phyloP scores from a whole-genome alignment of 2,113 vertebrate genomes.

The Perognathus longimembris region DNA sequence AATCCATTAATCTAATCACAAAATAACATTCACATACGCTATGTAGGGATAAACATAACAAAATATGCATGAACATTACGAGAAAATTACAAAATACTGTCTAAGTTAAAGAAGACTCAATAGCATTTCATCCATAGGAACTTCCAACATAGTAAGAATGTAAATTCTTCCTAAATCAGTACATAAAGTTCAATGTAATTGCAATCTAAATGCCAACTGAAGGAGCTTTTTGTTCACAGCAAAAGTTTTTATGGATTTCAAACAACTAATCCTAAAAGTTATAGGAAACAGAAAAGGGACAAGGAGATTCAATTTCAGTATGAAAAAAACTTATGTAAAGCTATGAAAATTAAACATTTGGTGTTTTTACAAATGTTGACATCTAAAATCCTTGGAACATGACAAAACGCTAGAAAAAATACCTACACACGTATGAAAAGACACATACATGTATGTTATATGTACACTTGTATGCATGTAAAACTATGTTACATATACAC shows the following conservation, averaged over 20 bases:
- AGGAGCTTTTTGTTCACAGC: too few species aligned
- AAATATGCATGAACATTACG: background rate
- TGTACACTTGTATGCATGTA: too few species aligned
- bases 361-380: background rate
- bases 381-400: background rate
- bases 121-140: background rate
- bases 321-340: background rate
- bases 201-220: background rate
- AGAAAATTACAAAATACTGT: constrained; percentile 6
- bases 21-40: background rate
- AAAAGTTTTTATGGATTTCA: background rate
- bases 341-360: background rate
- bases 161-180: background rate
- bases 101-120: background rate
- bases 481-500: too few species aligned
- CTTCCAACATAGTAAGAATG: too few species aligned
- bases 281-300: background rate
- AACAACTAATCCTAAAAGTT: constrained; percentile 10
- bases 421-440: background rate
- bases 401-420: background rate
- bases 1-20: background rate
- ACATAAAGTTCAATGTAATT: background rate
- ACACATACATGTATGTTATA: background rate
- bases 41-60: background rate
- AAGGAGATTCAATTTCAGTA: background rate